Base-by-base conservation (phyloP, 2,797 vertebrate species). In the Sphaeramia orbicularis region DNA sequence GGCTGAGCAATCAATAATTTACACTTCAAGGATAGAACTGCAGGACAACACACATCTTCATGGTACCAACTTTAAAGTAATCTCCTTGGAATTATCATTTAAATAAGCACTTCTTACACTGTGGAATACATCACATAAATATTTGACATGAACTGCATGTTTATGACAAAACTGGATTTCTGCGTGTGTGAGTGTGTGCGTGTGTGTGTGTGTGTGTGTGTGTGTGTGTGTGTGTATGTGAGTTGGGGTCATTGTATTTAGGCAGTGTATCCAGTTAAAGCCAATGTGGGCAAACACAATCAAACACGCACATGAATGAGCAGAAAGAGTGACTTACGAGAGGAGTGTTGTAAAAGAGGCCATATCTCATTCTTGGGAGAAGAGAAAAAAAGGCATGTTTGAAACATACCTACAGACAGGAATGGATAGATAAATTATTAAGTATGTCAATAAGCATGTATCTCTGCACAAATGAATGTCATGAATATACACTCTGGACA, bases 291-390 rank as follows among this genome's bases (percentile, higher is more conserved):
- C 27, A n/a, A 24, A 45, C 8, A n/a, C 6, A 42, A 7, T 4
- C 18, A 62, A 6, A 57, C 6, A 58, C 41, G 68, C 35, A 71
- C 8, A 24, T 1, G 32, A 1, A 37, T 7, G 32, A 8, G 49
- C 10, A 21, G 16, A 15, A 60, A 11, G 0, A 11, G 44, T 32
- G 53, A 89, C 97, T 95, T 93, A 99, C 98, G 81, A 99, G 78
- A 10, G 98, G 98, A 0, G 97, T 99, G 84, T 99, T 99, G 78
- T 99, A 99, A 88, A 98, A 99, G 51, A 99, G 92, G 13, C 98
- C 98, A 0, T 99, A 99, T 50, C 97, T 90, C 98, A 99, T 99
- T 52, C 98, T 95, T 2, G 98, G 98, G 42, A 98, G 94, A 48
- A 99, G 85, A 0, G 98, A 96, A 89, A 99, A 99, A 74, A 99